phyloP scores from a whole-genome alignment of 2,797 vertebrate genomes.

The Paratrypauchen microcephalus region DNA sequence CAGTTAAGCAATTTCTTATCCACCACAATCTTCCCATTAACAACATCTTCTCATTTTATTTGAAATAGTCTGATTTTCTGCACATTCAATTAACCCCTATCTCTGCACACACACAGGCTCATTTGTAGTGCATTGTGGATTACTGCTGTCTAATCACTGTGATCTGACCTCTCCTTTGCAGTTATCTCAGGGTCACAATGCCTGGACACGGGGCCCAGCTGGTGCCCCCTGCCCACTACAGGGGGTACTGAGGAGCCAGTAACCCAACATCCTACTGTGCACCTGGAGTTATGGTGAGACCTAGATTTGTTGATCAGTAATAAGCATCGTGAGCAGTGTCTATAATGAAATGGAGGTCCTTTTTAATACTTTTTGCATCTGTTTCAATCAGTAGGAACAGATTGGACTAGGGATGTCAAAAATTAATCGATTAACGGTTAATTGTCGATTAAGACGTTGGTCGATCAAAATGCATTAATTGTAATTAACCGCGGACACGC shows the following conservation, averaged over 20 bases:
- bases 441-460: too few species aligned
- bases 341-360: too few species aligned
- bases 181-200: slow-evolving; percentile 59
- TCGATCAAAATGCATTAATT: too few species aligned
- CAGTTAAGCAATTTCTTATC: background rate
- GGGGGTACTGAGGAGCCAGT: slow-evolving; percentile 32
- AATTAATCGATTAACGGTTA: too few species aligned
- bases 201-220: slow-evolving; percentile 65
- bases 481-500: too few species aligned
- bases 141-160: slow-evolving; percentile 18
- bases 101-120: background rate
- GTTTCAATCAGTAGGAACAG: too few species aligned
- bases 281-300: background rate
- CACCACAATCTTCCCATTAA: background rate
- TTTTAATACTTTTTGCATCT: too few species aligned
- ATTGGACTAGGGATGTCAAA: too few species aligned
- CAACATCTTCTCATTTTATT: background rate
- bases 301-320: background rate
- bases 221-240: slow-evolving; percentile 41
- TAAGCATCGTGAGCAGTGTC: too few species aligned
- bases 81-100: slow-evolving; percentile 18
- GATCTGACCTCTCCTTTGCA: slow-evolving; percentile 48
- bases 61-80: background rate
- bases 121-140: slow-evolving; percentile 1
- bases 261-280: slow-evolving; percentile 19